Conservation (phyloP, 2,113 vertebrate genomes). For the Zootoca vivipara region DNA sequence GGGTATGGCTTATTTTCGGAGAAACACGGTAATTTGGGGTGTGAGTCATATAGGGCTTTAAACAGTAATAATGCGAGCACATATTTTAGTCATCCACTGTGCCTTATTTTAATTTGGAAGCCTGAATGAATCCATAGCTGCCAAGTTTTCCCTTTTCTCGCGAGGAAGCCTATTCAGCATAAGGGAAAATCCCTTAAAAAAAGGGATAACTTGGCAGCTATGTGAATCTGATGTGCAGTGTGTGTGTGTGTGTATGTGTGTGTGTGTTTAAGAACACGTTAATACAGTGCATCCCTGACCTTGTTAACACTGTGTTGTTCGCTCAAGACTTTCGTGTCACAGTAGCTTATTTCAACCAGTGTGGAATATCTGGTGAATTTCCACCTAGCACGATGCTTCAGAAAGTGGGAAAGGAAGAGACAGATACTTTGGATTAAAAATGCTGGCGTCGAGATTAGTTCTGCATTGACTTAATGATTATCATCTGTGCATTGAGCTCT, state of each 20-base stretch:
- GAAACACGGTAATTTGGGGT: no score
- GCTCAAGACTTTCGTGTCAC: neutral
- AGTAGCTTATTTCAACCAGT: neutral
- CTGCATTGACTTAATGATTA: constrained; percentile 17
- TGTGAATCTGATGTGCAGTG: neutral
- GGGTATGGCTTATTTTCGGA: no score
- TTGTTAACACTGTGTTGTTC: neutral
- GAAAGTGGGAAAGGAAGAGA: neutral
- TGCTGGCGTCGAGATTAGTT: neutral
- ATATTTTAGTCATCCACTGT: neutral
- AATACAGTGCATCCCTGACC: neutral
- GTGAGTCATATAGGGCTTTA: no score
- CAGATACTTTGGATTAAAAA: constrained; percentile 10
- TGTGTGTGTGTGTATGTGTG: no score
- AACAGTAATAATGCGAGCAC: no score
- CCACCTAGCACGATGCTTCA: neutral
- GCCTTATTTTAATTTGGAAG: neutral
- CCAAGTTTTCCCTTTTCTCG: no score
- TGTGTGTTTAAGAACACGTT: neutral
- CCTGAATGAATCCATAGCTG: no score
- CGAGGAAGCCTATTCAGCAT: no score
- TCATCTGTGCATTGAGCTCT: neutral
- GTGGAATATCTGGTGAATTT: neutral
- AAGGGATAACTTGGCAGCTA: no score
- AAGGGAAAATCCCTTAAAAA: no score